Conservation (phyloP, 2,797 vertebrate species). For the Xenentodon cancila region DNA sequence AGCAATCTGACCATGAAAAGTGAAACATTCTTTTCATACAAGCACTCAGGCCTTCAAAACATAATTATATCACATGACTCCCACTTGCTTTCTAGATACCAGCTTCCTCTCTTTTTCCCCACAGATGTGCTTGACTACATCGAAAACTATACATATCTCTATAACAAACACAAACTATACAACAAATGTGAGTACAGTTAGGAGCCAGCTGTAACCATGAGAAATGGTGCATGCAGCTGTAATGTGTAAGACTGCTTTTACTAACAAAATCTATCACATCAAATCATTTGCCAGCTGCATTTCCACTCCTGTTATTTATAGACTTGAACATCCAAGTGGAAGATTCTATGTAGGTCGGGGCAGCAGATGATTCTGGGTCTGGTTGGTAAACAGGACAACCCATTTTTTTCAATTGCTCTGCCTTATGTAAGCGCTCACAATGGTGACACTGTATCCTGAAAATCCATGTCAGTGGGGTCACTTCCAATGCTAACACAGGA, state of each 20-base stretch:
- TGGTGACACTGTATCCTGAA: conserved; percentile 18
- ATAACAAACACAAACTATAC: neutral
- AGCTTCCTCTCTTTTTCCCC: too few species aligned
- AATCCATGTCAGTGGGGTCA: conserved; percentile 19
- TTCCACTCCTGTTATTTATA: conserved; percentile 45
- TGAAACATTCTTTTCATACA: too few species aligned
- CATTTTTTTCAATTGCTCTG: conserved; percentile 30
- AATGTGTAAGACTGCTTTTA: neutral
- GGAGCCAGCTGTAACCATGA: neutral
- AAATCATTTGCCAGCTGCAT: conserved; percentile 7
- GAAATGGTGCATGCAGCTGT: neutral
- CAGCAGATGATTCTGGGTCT: conserved; percentile 45
- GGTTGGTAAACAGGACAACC: conserved; percentile 42
- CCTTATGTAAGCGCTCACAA: conserved; percentile 26
- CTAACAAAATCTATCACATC: conserved; percentile 20
- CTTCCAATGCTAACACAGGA: neutral
- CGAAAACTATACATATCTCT: neutral
- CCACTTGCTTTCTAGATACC: too few species aligned
- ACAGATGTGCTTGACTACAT: too few species aligned
- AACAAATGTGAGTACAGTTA: neutral
- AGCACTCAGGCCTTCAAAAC: too few species aligned
- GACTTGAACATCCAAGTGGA: conserved; percentile 32
- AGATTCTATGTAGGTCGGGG: conserved; percentile 42
- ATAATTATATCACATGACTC: too few species aligned
- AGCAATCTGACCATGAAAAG: too few species aligned